Conservation (phyloP, 2,113 vertebrate species). For the Boleophthalmus pectinirostris region DNA sequence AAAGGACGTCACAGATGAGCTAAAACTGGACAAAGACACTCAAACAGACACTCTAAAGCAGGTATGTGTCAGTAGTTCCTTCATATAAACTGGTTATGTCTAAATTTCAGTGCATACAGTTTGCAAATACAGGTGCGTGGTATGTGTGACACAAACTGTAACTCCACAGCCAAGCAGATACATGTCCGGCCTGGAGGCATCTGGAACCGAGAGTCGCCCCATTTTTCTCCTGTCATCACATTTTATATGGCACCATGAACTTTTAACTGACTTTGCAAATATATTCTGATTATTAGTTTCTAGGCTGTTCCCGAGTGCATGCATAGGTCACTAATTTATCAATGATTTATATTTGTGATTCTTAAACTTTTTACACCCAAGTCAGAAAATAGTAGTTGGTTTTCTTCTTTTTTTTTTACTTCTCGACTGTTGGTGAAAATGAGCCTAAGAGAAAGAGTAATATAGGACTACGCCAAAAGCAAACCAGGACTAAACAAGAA, state of each 20-base stretch:
- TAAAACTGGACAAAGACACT: slow-evolving; percentile 72
- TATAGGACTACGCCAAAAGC: too few species aligned
- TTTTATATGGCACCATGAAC: neutral
- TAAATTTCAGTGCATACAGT: neutral
- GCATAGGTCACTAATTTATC: slow-evolving; percentile 39
- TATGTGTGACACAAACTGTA: neutral
- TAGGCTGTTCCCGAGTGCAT: slow-evolving; percentile 19
- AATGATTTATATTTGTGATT: slow-evolving; percentile 15
- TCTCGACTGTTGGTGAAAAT: too few species aligned
- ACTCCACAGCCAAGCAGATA: neutral
- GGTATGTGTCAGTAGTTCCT: slow-evolving; percentile 46
- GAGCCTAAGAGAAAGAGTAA: too few species aligned
- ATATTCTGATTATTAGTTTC: neutral
- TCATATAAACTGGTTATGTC: neutral
- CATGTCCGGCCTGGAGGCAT: neutral
- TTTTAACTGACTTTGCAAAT: slow-evolving; percentile 1
- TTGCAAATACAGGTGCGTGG: neutral
- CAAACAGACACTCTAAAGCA: slow-evolving; percentile 59
- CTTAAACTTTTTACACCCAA: neutral
- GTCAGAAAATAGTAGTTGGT: neutral
- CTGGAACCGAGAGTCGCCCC: neutral
- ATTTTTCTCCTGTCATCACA: slow-evolving; percentile 1
- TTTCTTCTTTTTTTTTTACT: neutral
- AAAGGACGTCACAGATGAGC: slow-evolving; percentile 85
- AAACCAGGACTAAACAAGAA: neutral